Percentiles rank a stretch among this genome's conserved stretches.
These are phyloP conservation scores for Agrilus planipennis DNA, from an alignment of 1,140 invertebrate species.

Conservation along the genomic window DNA sequence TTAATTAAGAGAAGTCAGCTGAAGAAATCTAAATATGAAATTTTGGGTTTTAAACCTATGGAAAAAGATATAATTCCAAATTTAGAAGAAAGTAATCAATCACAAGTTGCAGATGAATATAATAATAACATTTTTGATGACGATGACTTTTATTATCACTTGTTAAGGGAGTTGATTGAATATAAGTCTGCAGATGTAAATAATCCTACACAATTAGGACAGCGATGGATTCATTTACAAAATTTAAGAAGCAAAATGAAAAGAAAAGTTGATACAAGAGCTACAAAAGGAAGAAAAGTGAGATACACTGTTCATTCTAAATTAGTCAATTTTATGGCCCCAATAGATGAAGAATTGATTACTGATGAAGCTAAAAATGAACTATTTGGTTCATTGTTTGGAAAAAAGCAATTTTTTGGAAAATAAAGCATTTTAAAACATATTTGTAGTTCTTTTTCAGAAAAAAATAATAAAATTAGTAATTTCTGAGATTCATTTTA, in stretches of 20 bases:
- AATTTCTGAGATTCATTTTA: too few species aligned
- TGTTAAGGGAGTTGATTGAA: slow-evolving; percentile 85
- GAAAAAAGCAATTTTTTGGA: slow-evolving; percentile 41
- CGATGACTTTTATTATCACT: slow-evolving; percentile 91
- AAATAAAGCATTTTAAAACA: background rate
- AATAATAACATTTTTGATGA: slow-evolving; percentile 90
- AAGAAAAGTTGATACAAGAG: slow-evolving; percentile 78
- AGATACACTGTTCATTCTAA: slow-evolving; percentile 85
- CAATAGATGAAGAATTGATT: slow-evolving; percentile 55
- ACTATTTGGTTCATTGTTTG: slow-evolving; percentile 73
- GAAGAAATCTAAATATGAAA: slow-evolving; percentile 61
- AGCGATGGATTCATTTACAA: slow-evolving; percentile 84
- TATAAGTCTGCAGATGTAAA: slow-evolving; percentile 70
- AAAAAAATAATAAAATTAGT: too few species aligned
- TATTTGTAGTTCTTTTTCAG: background rate
- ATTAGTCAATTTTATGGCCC: slow-evolving; percentile 90
- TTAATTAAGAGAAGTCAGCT: slow-evolving; percentile 71
- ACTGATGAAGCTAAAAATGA: slow-evolving; percentile 68
- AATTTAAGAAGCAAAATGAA: slow-evolving; percentile 84
- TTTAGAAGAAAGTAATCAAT: slow-evolving; percentile 20
- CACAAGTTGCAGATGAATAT: slow-evolving; percentile 46
- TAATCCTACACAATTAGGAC: slow-evolving; percentile 67
- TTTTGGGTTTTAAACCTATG: slow-evolving; percentile 46
- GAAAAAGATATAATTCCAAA: slow-evolving; percentile 15
- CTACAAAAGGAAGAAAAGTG: slow-evolving; percentile 84